Percentiles rank a stretch among this genome's conserved stretches.
These are phyloP conservation scores for Tetranychus truncatus DNA, from an alignment of 2,888 invertebrate genomes.

Conservation along the genomic window DNA sequence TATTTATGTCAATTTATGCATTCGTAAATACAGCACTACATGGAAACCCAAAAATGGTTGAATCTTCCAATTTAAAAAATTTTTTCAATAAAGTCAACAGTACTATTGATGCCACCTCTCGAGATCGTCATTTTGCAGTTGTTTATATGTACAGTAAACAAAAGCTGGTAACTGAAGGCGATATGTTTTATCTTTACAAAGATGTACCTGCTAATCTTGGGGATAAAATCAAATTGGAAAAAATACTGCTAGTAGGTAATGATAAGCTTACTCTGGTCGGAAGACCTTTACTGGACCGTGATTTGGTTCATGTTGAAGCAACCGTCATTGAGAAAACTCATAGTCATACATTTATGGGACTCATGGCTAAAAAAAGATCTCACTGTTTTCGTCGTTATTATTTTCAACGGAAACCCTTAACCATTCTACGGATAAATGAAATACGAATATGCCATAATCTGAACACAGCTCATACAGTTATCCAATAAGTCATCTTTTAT, in stretches of 20 bases:
- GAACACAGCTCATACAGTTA: slow-evolving; percentile 14
- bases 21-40: too few relatives aligned
- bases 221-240: slow-evolving; percentile 20
- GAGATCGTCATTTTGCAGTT: slow-evolving; percentile 18
- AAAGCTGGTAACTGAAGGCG: slow-evolving; percentile 15
- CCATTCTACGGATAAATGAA: slow-evolving; percentile 29
- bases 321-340: slow-evolving; percentile 23
- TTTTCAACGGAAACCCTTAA: not conserved
- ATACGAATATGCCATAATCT: slow-evolving; percentile 27
- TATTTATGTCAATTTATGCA: too few relatives aligned
- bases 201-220: slow-evolving; percentile 19
- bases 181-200: slow-evolving; percentile 16
- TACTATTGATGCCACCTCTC: not conserved
- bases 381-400: slow-evolving; percentile 2
- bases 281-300: slow-evolving; percentile 19
- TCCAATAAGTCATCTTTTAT: not conserved
- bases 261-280: slow-evolving; percentile 20
- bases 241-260: slow-evolving; percentile 20
- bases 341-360: slow-evolving; percentile 17
- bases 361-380: slow-evolving; percentile 1
- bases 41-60: too few relatives aligned
- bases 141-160: slow-evolving; percentile 21
- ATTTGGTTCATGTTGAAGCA: slow-evolving; percentile 21
- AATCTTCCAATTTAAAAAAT: not conserved
- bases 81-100: slow-evolving; percentile 4